phyloP scores from a whole-genome alignment of 2,113 vertebrate genomes.

The Sialia sialis region DNA sequence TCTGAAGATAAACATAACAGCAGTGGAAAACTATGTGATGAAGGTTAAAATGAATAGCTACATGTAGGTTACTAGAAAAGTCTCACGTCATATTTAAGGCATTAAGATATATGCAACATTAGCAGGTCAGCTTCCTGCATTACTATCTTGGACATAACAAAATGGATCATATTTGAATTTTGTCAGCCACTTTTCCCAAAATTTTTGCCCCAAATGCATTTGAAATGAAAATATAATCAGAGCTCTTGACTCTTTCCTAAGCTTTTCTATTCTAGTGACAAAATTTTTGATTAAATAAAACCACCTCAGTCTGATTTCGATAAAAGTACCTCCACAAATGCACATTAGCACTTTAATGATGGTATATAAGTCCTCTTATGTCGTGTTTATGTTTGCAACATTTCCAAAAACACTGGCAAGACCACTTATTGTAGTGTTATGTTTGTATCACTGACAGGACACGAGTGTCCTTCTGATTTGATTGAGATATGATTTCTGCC shows the following conservation, averaged over 20 bases:
- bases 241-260: background rate
- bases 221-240: background rate
- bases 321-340: background rate
- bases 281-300: background rate
- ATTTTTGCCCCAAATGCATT: background rate
- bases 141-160: background rate
- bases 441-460: background rate
- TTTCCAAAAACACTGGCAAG: background rate
- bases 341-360: background rate
- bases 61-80: background rate
- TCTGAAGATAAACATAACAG: background rate
- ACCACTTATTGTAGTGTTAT: background rate
- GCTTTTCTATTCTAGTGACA: background rate
- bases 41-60: background rate
- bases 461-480: background rate
- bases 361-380: background rate
- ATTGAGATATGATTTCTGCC: background rate
- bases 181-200: background rate
- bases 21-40: background rate
- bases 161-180: background rate
- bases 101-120: background rate
- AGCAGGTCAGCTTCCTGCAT: background rate
- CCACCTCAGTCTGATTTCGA: background rate
- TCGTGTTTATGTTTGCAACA: background rate
- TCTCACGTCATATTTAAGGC: background rate